phyloP scores from a whole-genome alignment of 2,113 vertebrate genomes.

The Microcebus griseorufus region DNA sequence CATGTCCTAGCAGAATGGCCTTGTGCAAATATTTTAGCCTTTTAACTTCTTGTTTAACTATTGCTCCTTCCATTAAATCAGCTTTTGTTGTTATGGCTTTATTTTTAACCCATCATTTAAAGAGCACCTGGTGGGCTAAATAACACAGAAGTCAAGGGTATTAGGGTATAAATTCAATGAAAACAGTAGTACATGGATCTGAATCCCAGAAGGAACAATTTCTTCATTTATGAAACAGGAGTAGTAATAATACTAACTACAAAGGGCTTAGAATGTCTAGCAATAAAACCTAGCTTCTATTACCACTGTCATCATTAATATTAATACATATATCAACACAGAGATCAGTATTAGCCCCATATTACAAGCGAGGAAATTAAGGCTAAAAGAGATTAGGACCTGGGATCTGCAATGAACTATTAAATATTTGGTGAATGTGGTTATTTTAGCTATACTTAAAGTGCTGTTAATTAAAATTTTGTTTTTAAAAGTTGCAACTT shows the following conservation, averaged over 20 bases:
- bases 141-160: not conserved
- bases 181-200: not conserved
- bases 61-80: not conserved
- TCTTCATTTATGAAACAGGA: conserved; percentile 6
- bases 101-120: conserved; percentile 32
- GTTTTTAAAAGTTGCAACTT: conserved; percentile 10
- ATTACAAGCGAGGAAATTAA: not conserved
- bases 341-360: not conserved
- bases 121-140: not conserved
- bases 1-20: not conserved
- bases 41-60: not conserved
- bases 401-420: not conserved
- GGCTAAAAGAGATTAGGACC: not conserved
- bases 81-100: not conserved
- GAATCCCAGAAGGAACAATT: not conserved
- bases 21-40: not conserved
- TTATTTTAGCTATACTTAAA: not conserved
- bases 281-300: not conserved
- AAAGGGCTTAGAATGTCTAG: not conserved
- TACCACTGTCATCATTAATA: not conserved
- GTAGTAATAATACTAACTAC: not conserved
- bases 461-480: not conserved
- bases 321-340: not conserved
- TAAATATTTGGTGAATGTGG: not conserved
- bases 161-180: not conserved